Evolutionary conservation across 2,888 invertebrate genomes (phyloP).

Genomic region (Zaprionus lineosus): DNA sequence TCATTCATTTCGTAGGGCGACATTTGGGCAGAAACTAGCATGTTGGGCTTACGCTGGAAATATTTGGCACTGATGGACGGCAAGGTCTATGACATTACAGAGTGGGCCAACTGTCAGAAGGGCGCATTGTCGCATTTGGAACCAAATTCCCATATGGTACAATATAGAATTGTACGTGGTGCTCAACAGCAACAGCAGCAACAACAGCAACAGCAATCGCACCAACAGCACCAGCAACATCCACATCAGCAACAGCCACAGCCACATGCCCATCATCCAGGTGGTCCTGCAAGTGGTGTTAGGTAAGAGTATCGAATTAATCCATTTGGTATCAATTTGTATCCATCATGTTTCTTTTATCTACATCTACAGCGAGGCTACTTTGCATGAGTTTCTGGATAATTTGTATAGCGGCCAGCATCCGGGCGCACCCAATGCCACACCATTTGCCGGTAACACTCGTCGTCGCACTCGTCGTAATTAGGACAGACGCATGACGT

Average conservation of each 20-base stretch:
- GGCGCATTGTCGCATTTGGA: constrained; percentile 87
- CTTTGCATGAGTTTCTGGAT: constrained; percentile 82
- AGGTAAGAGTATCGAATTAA: constrained; percentile 47
- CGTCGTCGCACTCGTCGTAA: constrained; percentile 81
- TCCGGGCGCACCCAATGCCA: constrained; percentile 75
- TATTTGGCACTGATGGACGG: constrained; percentile 99
- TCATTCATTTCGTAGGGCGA: constrained; percentile 87
- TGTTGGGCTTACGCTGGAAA: constrained; percentile 95
- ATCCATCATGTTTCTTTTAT: background rate
- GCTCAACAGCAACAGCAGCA: constrained; percentile 82
- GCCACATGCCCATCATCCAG: constrained; percentile 66
- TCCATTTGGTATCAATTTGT: background rate
- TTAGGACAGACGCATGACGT: constrained; percentile 52
- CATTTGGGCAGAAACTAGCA: constrained; percentile 96
- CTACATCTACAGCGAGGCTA: constrained; percentile 81
- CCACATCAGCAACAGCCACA: constrained; percentile 69
- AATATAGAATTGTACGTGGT: constrained; percentile 84
- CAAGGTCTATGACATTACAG: constrained; percentile 96
- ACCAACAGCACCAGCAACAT: constrained; percentile 70
- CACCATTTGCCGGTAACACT: constrained; percentile 73
- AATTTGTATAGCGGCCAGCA: constrained; percentile 83
- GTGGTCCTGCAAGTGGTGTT: constrained; percentile 54
- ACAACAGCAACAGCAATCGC: constrained; percentile 75
- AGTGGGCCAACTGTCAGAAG: constrained; percentile 96
- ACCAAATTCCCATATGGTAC: constrained; percentile 95